Evolutionary conservation across 1,140 invertebrate genomes (phyloP).

Genomic region (Pomphorhynchus laevis): DNA sequence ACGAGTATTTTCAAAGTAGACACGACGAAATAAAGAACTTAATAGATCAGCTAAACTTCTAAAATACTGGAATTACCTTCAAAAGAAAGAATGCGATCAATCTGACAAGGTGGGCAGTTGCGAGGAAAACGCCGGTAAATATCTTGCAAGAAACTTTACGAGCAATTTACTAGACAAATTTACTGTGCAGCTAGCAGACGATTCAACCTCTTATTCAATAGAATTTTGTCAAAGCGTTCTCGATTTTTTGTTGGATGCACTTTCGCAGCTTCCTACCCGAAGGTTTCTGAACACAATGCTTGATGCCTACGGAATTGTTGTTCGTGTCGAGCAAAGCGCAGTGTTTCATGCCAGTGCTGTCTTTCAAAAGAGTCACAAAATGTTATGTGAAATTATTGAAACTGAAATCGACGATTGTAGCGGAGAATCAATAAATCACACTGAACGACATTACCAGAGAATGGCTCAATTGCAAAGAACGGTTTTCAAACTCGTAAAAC

Average conservation of each 20-base stretch:
- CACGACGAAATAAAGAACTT: constrained; percentile 43
- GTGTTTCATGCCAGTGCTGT: constrained; percentile 1
- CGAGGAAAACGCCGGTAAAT: constrained; percentile 32
- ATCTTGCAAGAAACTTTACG: constrained; percentile 55
- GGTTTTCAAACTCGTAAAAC: constrained; percentile 51
- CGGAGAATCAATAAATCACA: constrained; percentile 64
- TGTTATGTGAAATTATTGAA: constrained; percentile 71
- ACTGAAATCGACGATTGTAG: constrained; percentile 77
- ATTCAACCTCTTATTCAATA: neutral
- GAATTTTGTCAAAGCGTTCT: constrained; percentile 23
- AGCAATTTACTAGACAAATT: constrained; percentile 59
- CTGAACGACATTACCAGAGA: constrained; percentile 56
- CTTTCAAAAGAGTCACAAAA: constrained; percentile 39
- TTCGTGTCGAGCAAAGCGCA: constrained; percentile 24
- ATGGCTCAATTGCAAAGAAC: constrained; percentile 51
- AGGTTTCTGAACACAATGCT: constrained; percentile 79
- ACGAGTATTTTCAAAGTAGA: constrained; percentile 24
- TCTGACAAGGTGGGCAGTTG: too few species aligned
- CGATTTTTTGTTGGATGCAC: constrained; percentile 71
- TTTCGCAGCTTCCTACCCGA: constrained; percentile 59
- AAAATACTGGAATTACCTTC: constrained; percentile 55
- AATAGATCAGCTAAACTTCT: constrained; percentile 46
- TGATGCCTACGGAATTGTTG: constrained; percentile 66
- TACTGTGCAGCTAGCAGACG: constrained; percentile 34
- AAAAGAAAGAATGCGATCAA: constrained; percentile 40